A percentile compares a stretch with the other conserved stretches of the same genome.
Conservation (phyloP, 2,797 vertebrate genomes). For the Euthynnus affinis region DNA sequence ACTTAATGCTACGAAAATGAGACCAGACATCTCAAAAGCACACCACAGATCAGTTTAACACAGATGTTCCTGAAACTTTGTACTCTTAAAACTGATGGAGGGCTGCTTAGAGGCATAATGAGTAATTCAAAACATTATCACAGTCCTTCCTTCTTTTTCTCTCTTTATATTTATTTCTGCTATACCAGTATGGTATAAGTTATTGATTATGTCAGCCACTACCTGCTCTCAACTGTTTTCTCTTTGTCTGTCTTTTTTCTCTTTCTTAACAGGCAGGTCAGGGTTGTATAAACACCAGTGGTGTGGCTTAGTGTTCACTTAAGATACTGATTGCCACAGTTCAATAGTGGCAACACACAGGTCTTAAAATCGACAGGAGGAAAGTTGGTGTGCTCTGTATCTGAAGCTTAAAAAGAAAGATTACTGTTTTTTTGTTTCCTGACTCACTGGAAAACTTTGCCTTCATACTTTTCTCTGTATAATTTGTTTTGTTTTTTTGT, state of each 20-base stretch:
- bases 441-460: background rate
- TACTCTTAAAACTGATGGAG: background rate
- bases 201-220: slow-evolving; percentile 61
- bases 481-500: background rate
- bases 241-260: slow-evolving; percentile 23
- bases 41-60: slow-evolving; percentile 1
- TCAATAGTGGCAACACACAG: slow-evolving; percentile 35
- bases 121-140: background rate
- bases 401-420: slow-evolving; percentile 5
- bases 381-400: slow-evolving; percentile 9
- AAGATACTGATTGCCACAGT: slow-evolving; percentile 41
- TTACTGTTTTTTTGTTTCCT: slow-evolving; percentile 6
- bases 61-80: slow-evolving; percentile 10
- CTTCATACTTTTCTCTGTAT: background rate
- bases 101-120: background rate
- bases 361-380: slow-evolving; percentile 16
- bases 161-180: slow-evolving; percentile 5
- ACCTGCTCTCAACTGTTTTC: slow-evolving; percentile 29
- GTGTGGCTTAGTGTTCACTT: slow-evolving; percentile 45
- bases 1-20: slow-evolving; percentile 4
- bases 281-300: slow-evolving; percentile 42
- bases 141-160: background rate
- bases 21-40: slow-evolving; percentile 16
- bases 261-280: slow-evolving; percentile 39
- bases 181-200: slow-evolving; percentile 6